A percentile compares a stretch with the other conserved stretches of the same genome.
Evolutionary conservation across 2,797 vertebrate genomes (phyloP).

Genomic region (Anguilla pacifica): DNA sequence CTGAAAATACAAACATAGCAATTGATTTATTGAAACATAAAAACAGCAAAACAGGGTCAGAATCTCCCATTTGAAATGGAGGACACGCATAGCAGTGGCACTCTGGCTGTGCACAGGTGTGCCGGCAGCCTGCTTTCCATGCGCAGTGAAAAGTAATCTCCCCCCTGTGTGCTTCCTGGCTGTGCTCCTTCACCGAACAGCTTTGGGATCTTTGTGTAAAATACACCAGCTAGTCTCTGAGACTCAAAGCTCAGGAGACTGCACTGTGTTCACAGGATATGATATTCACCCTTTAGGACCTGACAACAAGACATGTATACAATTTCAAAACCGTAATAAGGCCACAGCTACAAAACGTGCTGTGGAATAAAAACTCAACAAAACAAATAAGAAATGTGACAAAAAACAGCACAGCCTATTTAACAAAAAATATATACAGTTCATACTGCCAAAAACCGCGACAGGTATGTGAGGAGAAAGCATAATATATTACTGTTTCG

Average conservation of each 20-base stretch:
- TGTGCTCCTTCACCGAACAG: neutral
- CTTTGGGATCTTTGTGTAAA: neutral
- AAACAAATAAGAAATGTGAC: neutral
- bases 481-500: neutral
- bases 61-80: neutral
- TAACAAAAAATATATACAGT: slow-evolving; percentile 6
- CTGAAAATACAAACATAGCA: slow-evolving; percentile 15
- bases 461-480: neutral
- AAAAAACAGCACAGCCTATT: neutral
- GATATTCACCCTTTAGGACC: neutral
- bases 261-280: neutral
- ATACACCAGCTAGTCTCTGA: neutral
- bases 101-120: neutral
- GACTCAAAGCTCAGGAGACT: slow-evolving; percentile 8
- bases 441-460: no score
- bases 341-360: neutral
- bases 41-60: neutral
- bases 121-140: neutral
- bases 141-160: slow-evolving; percentile 2
- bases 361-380: neutral
- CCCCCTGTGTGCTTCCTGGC: neutral
- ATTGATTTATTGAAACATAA: neutral
- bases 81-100: neutral
- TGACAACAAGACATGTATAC: neutral
- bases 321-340: neutral